A percentile compares a stretch with the other conserved stretches of the same genome.
These are phyloP conservation scores for Diadema setosum DNA, from an alignment of 35 echinoderm and acorn worm genomes.

Conservation along the genomic window DNA sequence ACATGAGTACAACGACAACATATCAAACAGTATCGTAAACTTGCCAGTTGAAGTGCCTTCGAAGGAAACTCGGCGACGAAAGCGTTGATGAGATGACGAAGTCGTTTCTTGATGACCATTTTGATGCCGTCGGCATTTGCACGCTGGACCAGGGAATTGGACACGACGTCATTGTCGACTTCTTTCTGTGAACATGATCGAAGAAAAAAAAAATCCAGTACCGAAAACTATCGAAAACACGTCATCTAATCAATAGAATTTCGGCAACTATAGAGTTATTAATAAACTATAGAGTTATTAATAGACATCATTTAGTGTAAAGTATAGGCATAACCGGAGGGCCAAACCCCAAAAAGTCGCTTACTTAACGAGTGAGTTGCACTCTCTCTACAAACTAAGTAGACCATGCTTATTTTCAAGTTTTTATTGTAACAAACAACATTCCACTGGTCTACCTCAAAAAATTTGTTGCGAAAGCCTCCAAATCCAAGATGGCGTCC, in stretches of 20 bases:
- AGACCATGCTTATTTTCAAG: too few relatives aligned
- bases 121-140: not conserved
- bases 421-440: too few relatives aligned
- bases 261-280: not conserved
- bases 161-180: not conserved
- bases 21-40: too few relatives aligned
- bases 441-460: too few relatives aligned
- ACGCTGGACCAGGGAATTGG: not conserved
- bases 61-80: not conserved
- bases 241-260: not conserved
- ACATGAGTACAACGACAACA: too few relatives aligned
- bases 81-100: slow-evolving; percentile 7
- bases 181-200: not conserved
- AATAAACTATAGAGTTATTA: not conserved
- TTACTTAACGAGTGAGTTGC: not conserved
- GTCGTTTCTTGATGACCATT: not conserved
- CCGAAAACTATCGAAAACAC: too few relatives aligned
- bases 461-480: too few relatives aligned
- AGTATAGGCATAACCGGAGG: not conserved
- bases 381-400: too few relatives aligned
- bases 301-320: not conserved
- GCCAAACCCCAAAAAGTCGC: not conserved
- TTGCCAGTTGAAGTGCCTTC: not conserved
- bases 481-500: too few relatives aligned
- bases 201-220: too few relatives aligned